Evolutionary conservation across 2,113 vertebrate genomes (phyloP), one percentile per base, ranked within the genome.

Genomic region (Eclectus roratus): DNA sequence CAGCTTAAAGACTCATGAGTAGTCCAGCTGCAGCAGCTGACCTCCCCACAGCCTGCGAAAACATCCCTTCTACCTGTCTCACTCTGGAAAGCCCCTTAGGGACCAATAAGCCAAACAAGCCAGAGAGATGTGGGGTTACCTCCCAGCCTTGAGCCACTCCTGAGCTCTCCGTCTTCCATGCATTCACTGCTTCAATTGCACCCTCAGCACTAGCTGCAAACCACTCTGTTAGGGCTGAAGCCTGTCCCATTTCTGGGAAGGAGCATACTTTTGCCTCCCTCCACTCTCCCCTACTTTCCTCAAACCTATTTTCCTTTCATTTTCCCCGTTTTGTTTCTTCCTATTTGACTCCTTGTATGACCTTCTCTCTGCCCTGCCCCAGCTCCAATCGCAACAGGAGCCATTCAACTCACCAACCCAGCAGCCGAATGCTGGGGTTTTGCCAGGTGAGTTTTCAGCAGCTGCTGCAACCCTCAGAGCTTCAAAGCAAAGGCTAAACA

Each of bases 51-150:
- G 58, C 71, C 91, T 65, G 78, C 73, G 90, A 90, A 58, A 84
- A 49, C 89, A 84, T 76, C 46, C 79, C 71, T 25, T 53, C 58
- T 37, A 65, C 49, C 81, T 60, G 20, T 25, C 46, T 33, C 2
- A 0, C 69, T 31, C 31, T 2, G n/a, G 27, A 43, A 47, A 58
- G 29, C 69, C 92, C 93, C 88, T 60, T 28, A 37, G 74, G 92
- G 96, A 97, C 88, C 94, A 89, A 93, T 81, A 91, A 96, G 70
- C 63, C 49, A 47, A 60, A 74, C 58, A 23, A 80, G 63, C 31
- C 58, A 35, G 72, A 58, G 77, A 85, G 89, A 69, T 47, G 53
- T 53, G 24, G 79, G 71, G 65, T 39, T 56, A 72, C 70, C 65
- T 69, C 61, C 74, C 39, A 35, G 64, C 76, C 92, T 76, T 55